phyloP scores from a whole-genome alignment of 2,113 vertebrate genomes.

The Sceloporus tristichus region DNA sequence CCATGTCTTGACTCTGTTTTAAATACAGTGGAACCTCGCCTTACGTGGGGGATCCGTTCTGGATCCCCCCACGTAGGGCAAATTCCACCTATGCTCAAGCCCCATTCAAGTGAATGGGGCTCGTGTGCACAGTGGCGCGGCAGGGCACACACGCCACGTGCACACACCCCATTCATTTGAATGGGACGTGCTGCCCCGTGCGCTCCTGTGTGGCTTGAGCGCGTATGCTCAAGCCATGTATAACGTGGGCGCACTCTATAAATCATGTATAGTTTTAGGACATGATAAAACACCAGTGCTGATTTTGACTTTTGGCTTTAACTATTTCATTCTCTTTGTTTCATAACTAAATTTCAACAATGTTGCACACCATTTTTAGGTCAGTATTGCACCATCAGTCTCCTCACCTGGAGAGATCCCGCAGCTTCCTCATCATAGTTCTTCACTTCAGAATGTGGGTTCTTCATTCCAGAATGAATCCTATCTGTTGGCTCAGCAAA shows the following conservation, averaged over 20 bases:
- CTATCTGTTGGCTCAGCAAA: constrained; percentile 81
- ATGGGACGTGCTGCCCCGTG: too few species aligned
- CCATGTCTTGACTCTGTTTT: neutral
- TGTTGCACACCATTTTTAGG: constrained; percentile 65
- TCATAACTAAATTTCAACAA: constrained; percentile 2
- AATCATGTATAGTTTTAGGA: neutral
- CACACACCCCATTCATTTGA: too few species aligned
- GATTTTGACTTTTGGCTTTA: neutral
- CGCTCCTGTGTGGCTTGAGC: too few species aligned
- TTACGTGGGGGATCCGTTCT: too few species aligned
- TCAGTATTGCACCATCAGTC: constrained; percentile 65
- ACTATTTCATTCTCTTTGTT: neutral
- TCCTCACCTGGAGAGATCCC: constrained; percentile 67
- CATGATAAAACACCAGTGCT: neutral
- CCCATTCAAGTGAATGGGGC: too few species aligned
- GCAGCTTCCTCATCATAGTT: constrained; percentile 70
- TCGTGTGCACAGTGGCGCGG: too few species aligned
- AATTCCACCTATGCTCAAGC: too few species aligned
- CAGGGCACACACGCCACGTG: too few species aligned
- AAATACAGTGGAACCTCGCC: neutral
- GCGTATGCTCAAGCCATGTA: too few species aligned
- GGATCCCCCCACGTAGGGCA: too few species aligned
- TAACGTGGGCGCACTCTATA: too few species aligned
- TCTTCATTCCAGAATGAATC: constrained; percentile 83
- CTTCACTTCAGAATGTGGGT: neutral